Base-by-base conservation (phyloP, 2,113 vertebrate genomes). In the Pseudorasbora parva region DNA sequence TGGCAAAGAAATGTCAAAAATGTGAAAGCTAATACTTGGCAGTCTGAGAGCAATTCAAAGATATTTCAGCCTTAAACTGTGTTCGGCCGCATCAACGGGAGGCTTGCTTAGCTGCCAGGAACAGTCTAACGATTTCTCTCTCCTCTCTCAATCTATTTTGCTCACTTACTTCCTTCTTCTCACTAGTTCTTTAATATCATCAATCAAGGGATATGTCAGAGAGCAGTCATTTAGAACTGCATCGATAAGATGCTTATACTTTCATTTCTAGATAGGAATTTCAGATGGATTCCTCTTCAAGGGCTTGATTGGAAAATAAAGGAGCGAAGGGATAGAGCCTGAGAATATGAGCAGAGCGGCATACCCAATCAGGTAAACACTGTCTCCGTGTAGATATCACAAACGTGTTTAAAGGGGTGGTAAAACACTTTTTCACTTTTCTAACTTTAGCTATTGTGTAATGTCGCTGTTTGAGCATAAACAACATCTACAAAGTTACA, bases 151-250 rank as follows among this genome's bases (percentile, higher is more conserved):
- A 79, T 66, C 77, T 66, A 49, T 47, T 79, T 21, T 45, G 59
- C 43, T 66, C 77, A 79, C 59, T 79, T 66, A 79, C 59, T 66
- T 74, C 23, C 77, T 43, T 79, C 45, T 79, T 30, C 57, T 79
- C 77, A 12, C 77, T 41, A 33, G 23, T 64, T 27, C 59, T 79
- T 66, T 79, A 64, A 79, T 79, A 66, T 66, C 77, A 79, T 79
- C 77, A 79, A 62, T 45, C 62, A 75, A 86, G 82, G 75, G 41
- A 72, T 73, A 89, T 84, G 74, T 78, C 75, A 87, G 72, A 64
- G 77, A 49, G 77, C 59, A 79, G 77, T 64, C 59, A 66, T 47
- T 79, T 79, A 62, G 57, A 79, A 47, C 23, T 15, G 10, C 77
- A 79, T 79, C 59, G 77, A 79, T 79, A 66, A 51, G 77, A 79